Evolutionary conservation across 2,888 invertebrate genomes (phyloP).

Genomic region (Microctonus brassicae): DNA sequence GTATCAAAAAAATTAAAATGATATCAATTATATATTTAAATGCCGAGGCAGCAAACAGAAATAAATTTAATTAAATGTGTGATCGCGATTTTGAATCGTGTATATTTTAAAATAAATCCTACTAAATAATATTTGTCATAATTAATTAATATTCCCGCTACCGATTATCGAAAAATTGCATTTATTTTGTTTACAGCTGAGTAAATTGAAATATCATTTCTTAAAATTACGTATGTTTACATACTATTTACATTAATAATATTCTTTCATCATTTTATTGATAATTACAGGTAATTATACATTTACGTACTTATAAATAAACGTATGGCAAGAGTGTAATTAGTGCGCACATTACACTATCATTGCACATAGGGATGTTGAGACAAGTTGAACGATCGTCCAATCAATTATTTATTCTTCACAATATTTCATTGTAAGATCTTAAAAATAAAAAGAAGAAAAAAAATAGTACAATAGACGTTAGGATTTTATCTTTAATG

Average conservation of each 20-base stretch:
- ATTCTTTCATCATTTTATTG: not conserved
- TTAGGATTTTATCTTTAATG: conserved; percentile 21
- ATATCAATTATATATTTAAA: not conserved
- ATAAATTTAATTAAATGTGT: conserved; percentile 47
- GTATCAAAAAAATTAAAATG: too few species aligned
- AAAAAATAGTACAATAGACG: too few species aligned
- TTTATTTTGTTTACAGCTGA: conserved; percentile 3
- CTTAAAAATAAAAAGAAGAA: conserved; percentile 23
- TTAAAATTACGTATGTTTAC: conserved; percentile 1
- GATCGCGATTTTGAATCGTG: conserved; percentile 63
- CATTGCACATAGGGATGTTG: not conserved
- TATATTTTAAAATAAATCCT: conserved; percentile 66
- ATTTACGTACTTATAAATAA: not conserved
- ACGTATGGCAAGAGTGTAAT: not conserved
- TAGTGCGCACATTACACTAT: not conserved
- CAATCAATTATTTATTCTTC: not conserved
- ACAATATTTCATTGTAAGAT: conserved; percentile 3
- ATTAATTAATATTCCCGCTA: not conserved
- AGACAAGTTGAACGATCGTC: conserved; percentile 1
- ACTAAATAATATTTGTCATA: not conserved
- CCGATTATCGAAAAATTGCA: conserved; percentile 3
- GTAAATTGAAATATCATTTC: conserved; percentile 7
- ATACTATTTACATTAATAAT: conserved; percentile 11
- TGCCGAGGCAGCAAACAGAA: not conserved
- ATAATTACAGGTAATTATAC: not conserved